Conservation (phyloP, 2,888 invertebrate genomes). For the Tipula unca region DNA sequence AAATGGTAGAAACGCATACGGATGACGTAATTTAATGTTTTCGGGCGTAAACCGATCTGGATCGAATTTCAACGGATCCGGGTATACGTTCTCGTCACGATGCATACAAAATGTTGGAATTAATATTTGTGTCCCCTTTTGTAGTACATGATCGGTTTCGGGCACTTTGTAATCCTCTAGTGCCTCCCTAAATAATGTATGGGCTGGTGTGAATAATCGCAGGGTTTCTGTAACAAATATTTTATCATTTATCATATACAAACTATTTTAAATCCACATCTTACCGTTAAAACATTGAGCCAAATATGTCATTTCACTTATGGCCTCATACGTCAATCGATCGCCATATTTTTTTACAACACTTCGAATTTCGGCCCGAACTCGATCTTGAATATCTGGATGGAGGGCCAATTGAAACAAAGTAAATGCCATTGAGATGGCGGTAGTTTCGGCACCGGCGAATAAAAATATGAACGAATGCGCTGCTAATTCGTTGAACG, state of each 20-base stretch:
- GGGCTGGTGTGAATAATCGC: slow-evolving; percentile 41
- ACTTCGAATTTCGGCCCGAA: not conserved
- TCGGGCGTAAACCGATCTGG: slow-evolving; percentile 41
- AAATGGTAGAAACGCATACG: slow-evolving; percentile 38
- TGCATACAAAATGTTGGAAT: slow-evolving; percentile 40
- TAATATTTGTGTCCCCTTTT: slow-evolving; percentile 34
- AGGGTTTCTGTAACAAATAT: slow-evolving; percentile 38
- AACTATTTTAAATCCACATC: not conserved
- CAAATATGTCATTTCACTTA: slow-evolving; percentile 20
- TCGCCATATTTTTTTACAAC: not conserved
- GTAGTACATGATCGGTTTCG: slow-evolving; percentile 30
- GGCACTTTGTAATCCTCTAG: slow-evolving; percentile 34
- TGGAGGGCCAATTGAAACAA: slow-evolving; percentile 31
- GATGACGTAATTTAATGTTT: slow-evolving; percentile 31
- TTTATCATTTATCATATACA: not conserved
- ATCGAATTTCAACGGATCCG: slow-evolving; percentile 40
- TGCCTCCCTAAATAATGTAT: slow-evolving; percentile 35
- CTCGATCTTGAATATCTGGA: slow-evolving; percentile 18
- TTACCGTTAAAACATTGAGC: slow-evolving; percentile 8
- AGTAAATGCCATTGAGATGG: slow-evolving; percentile 31
- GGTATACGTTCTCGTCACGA: slow-evolving; percentile 40
- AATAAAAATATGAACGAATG: slow-evolving; percentile 32
- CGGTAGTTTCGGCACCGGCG: slow-evolving; percentile 35
- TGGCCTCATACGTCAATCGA: slow-evolving; percentile 17
- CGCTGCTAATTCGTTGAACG: slow-evolving; percentile 25